Evolutionary conservation across 2,888 invertebrate genomes (phyloP).

Genomic region (Cataglyphis rosenhaueri): DNA sequence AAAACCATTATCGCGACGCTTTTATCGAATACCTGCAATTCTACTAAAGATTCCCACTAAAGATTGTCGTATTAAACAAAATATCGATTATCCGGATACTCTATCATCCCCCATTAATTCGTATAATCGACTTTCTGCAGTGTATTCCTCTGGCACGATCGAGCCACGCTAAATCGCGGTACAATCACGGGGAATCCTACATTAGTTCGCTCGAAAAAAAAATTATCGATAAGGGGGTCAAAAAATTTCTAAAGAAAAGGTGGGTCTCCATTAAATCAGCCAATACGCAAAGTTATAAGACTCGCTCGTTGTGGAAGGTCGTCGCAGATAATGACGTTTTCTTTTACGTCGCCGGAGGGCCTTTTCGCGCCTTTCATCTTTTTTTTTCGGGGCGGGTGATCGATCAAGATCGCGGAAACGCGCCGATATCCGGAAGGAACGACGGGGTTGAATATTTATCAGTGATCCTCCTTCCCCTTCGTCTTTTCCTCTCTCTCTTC

Average conservation of each 20-base stretch:
- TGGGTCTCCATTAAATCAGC: constrained; percentile 25
- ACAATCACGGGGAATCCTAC: background rate
- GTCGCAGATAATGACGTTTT: constrained; percentile 60
- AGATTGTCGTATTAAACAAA: constrained; percentile 34
- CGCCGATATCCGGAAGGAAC: constrained; percentile 48
- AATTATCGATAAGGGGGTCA: background rate
- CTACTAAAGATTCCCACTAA: background rate
- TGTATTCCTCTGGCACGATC: background rate
- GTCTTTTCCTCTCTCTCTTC: background rate
- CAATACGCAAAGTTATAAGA: constrained; percentile 50
- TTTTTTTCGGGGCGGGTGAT: constrained; percentile 58
- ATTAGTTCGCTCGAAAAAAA: constrained; percentile 3
- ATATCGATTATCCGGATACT: constrained; percentile 27
- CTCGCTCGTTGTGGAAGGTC: constrained; percentile 43
- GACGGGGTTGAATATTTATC: constrained; percentile 76
- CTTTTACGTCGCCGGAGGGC: constrained; percentile 17
- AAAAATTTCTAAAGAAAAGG: constrained; percentile 47
- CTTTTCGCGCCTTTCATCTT: constrained; percentile 30
- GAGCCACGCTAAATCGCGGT: constrained; percentile 17
- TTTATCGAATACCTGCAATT: constrained; percentile 34
- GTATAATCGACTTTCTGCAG: constrained; percentile 12
- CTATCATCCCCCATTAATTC: constrained; percentile 29
- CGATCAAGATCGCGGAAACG: constrained; percentile 69
- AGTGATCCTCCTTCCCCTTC: constrained; percentile 20
- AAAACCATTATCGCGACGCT: constrained; percentile 12